phyloP scores from a whole-genome alignment of 1,140 invertebrate genomes.

The Papilio machaon region DNA sequence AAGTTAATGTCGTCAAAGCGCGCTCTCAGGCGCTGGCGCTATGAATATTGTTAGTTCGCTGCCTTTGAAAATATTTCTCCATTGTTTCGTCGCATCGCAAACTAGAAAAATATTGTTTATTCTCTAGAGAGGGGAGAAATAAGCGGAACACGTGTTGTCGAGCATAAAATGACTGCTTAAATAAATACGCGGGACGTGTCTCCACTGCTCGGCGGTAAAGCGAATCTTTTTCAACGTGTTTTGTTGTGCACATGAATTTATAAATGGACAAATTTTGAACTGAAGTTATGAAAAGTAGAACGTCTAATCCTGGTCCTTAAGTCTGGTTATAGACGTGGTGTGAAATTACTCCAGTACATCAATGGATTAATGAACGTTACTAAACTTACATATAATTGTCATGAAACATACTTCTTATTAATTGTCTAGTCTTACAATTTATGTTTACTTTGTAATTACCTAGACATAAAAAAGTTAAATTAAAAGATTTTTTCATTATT shows the following conservation, averaged over 20 bases:
- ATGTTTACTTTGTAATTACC: background rate
- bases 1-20: background rate
- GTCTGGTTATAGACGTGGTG: background rate
- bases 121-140: slow-evolving; percentile 11
- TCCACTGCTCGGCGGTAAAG: background rate
- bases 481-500: background rate
- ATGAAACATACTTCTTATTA: too few relatives aligned
- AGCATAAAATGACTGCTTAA: slow-evolving; percentile 26
- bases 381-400: background rate
- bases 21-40: background rate
- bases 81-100: slow-evolving; percentile 6
- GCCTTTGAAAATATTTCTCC: slow-evolving; percentile 14
- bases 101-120: slow-evolving; percentile 20
- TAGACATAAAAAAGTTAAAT: background rate
- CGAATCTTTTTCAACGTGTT: background rate
- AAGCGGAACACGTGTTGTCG: slow-evolving; percentile 13
- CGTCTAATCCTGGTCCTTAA: background rate
- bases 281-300: background rate
- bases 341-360: background rate
- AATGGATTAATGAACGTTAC: background rate
- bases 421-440: background rate
- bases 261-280: background rate
- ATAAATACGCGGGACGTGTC: slow-evolving; percentile 22
- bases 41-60: slow-evolving; percentile 13
- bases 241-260: slow-evolving; percentile 2